Evolutionary conservation across 2,113 vertebrate genomes (phyloP).

Genomic region (Dicentrarchus labrax): DNA sequence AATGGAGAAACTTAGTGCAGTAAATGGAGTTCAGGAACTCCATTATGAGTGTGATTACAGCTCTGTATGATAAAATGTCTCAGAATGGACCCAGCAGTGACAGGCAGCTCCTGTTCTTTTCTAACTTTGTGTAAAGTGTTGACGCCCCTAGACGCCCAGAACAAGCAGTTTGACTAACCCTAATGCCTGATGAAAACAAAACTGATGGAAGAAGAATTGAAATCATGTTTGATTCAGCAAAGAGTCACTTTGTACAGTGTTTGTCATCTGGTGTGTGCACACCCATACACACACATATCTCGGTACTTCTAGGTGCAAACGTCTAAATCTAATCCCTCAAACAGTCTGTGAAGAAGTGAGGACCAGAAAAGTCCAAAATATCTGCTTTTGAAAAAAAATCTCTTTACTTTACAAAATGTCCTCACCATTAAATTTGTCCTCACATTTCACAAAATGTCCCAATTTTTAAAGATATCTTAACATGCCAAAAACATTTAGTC

Average conservation of each 20-base stretch:
- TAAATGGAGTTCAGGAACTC: constrained; percentile 71
- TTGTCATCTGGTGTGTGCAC: not conserved
- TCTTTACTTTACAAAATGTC: not conserved
- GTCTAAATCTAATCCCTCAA: not conserved
- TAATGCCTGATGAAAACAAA: not conserved
- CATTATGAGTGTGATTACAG: constrained; percentile 62
- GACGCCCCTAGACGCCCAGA: not conserved
- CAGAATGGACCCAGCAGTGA: constrained; percentile 27
- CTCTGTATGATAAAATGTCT: constrained; percentile 46
- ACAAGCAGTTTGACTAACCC: not conserved
- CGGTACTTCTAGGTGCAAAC: not conserved
- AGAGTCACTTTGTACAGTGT: not conserved
- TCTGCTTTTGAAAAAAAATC: too few species aligned
- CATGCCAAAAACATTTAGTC: too few species aligned
- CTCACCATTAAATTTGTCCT: too few species aligned
- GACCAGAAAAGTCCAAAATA: not conserved
- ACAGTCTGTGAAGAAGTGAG: too few species aligned
- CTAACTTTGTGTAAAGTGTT: constrained; percentile 15
- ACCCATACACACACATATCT: not conserved
- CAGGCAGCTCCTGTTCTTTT: constrained; percentile 28
- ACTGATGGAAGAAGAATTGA: not conserved
- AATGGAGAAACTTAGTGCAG: constrained; percentile 49
- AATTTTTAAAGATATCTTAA: too few species aligned
- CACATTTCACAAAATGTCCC: too few species aligned
- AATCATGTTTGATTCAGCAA: not conserved